These are phyloP conservation scores for Dryadula phaetusa DNA, from an alignment of 2,888 invertebrate genomes.

Conservation along the genomic window DNA sequence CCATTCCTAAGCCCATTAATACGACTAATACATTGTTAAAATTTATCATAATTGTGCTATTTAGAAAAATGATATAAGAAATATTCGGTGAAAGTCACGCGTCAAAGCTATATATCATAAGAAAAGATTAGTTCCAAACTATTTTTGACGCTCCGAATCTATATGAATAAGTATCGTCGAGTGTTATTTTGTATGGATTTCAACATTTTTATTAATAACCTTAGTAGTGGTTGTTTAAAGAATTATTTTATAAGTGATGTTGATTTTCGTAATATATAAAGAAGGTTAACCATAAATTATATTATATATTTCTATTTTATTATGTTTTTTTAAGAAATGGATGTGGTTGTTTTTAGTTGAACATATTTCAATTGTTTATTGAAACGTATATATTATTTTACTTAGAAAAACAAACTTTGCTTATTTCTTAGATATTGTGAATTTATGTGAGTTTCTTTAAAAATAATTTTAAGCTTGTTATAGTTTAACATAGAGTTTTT, in stretches of 20 bases:
- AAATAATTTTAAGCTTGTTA: too few relatives aligned
- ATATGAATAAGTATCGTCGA: constrained; percentile 55
- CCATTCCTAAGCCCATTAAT: constrained; percentile 38
- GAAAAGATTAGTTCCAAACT: constrained; percentile 61
- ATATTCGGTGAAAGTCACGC: constrained; percentile 69
- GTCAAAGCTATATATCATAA: constrained; percentile 65
- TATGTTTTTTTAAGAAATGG: neutral
- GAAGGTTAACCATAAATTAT: neutral
- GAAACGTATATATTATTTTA: too few relatives aligned
- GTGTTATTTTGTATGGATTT: constrained; percentile 39
- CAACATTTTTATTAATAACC: constrained; percentile 29
- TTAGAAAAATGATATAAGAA: constrained; percentile 58
- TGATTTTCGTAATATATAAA: neutral
- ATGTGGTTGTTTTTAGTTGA: too few relatives aligned
- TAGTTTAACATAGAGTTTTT: too few relatives aligned
- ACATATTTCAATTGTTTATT: too few relatives aligned
- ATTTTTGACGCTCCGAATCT: constrained; percentile 66
- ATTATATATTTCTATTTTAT: neutral
- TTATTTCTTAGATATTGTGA: too few relatives aligned
- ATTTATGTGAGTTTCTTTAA: too few relatives aligned
- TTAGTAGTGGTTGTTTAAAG: neutral
- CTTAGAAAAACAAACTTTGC: too few relatives aligned
- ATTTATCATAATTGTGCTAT: constrained; percentile 52
- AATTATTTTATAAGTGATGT: constrained; percentile 5
- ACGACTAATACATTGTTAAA: constrained; percentile 52